These are phyloP conservation scores for Mellivora capensis DNA, from an alignment of 2,113 vertebrate genomes.

Conservation along the genomic window DNA sequence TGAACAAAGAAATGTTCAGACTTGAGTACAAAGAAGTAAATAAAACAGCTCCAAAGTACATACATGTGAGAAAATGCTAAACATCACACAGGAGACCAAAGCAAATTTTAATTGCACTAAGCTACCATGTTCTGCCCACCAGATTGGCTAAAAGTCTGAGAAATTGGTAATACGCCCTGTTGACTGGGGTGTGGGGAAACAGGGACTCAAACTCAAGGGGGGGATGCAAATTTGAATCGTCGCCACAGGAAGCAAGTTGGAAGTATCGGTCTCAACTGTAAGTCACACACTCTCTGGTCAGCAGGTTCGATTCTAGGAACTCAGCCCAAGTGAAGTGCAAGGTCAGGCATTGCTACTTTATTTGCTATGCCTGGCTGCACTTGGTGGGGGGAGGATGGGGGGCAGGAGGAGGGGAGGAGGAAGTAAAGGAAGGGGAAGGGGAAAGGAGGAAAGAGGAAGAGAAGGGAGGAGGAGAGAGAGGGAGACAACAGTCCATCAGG, in stretches of 20 bases:
- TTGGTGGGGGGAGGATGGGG: rapidly evolving
- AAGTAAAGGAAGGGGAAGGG: too few species aligned
- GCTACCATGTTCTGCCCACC: background rate
- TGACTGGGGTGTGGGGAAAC: too few species aligned
- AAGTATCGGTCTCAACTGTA: background rate
- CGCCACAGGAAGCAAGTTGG: background rate
- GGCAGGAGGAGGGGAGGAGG: too few species aligned
- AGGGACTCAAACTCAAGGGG: background rate
- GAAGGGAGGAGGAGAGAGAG: background rate
- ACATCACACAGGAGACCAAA: background rate
- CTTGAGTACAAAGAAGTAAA: background rate
- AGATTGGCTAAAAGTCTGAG: background rate
- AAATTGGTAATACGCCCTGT: background rate
- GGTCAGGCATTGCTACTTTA: background rate
- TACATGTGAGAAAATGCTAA: background rate
- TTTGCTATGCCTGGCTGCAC: background rate
- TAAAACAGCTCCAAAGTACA: background rate
- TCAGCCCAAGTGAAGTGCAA: too few species aligned
- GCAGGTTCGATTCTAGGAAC: background rate
- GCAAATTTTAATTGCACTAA: background rate
- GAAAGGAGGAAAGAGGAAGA: background rate
- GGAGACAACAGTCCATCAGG: background rate
- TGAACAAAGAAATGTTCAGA: background rate
- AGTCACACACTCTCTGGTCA: background rate
- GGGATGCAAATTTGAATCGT: background rate